Conservation (phyloP, 2,888 invertebrate genomes). For the Eupithecia exiguata region DNA sequence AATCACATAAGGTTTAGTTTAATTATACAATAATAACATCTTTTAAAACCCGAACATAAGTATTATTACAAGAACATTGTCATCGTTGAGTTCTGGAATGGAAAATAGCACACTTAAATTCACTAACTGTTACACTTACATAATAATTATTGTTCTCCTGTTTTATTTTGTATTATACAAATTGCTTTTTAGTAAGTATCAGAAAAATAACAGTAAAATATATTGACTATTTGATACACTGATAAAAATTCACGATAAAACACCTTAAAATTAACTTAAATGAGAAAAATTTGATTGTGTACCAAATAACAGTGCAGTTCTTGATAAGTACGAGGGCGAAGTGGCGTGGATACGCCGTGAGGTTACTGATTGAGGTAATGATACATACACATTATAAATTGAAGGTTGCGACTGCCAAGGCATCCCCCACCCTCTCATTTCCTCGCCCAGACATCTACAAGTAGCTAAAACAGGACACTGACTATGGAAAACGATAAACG, state of each 20-base stretch:
- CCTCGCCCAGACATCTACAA: not conserved
- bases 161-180: conserved; percentile 81
- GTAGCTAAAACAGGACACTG: not conserved
- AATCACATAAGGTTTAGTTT: conserved; percentile 84
- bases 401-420: conserved; percentile 43
- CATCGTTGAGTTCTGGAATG: conserved; percentile 84
- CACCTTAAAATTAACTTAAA: conserved; percentile 75
- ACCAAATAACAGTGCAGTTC: conserved; percentile 82
- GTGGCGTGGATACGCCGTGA: conserved; percentile 66
- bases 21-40: conserved; percentile 83
- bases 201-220: conserved; percentile 83
- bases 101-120: conserved; percentile 84
- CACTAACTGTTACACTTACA: conserved; percentile 84
- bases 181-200: conserved; percentile 75
- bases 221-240: conserved; percentile 77
- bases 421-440: conserved; percentile 24
- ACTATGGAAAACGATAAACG: not conserved
- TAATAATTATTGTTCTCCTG: conserved; percentile 84
- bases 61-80: conserved; percentile 78
- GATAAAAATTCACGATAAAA: conserved; percentile 74
- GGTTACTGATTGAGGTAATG: conserved; percentile 79
- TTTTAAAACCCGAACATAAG: conserved; percentile 83
- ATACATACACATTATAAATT: conserved; percentile 59
- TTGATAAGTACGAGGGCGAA: conserved; percentile 74
- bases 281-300: conserved; percentile 61